Percentiles rank a stretch among this genome's conserved stretches.
These are phyloP conservation scores for Cinara cedri DNA, from an alignment of 2,888 invertebrate species.

Conservation along the genomic window DNA sequence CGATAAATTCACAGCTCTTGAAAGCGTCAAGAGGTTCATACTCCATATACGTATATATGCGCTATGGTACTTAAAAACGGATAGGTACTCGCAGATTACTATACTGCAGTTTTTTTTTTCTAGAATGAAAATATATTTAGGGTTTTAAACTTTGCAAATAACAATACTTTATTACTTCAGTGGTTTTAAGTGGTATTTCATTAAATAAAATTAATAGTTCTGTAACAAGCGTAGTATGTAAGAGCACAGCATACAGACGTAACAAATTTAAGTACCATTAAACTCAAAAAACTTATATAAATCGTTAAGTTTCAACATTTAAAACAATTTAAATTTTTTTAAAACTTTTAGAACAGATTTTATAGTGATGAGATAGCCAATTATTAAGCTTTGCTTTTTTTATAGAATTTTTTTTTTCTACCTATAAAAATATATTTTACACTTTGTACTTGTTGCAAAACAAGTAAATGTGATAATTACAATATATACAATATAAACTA, in stretches of 20 bases:
- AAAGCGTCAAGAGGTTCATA: not conserved
- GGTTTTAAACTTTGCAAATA: constrained; percentile 4
- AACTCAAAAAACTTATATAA: too few relatives aligned
- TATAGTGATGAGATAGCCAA: too few relatives aligned
- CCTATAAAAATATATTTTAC: too few relatives aligned
- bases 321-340: too few relatives aligned
- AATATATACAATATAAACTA: too few relatives aligned
- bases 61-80: constrained; percentile 7
- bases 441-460: too few relatives aligned
- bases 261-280: not conserved
- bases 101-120: not conserved
- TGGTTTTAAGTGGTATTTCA: not conserved
- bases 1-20: not conserved
- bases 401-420: too few relatives aligned
- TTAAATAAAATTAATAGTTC: not conserved
- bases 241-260: not conserved
- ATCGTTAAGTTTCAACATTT: not conserved
- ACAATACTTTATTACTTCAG: not conserved
- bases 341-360: too few relatives aligned
- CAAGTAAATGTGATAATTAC: too few relatives aligned
- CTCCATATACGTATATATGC: not conserved
- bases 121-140: not conserved
- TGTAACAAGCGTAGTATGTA: not conserved
- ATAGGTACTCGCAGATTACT: not conserved
- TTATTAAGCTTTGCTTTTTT: too few relatives aligned